phyloP scores from a whole-genome alignment of 2,888 invertebrate species.

The Odontocerum albicorne region DNA sequence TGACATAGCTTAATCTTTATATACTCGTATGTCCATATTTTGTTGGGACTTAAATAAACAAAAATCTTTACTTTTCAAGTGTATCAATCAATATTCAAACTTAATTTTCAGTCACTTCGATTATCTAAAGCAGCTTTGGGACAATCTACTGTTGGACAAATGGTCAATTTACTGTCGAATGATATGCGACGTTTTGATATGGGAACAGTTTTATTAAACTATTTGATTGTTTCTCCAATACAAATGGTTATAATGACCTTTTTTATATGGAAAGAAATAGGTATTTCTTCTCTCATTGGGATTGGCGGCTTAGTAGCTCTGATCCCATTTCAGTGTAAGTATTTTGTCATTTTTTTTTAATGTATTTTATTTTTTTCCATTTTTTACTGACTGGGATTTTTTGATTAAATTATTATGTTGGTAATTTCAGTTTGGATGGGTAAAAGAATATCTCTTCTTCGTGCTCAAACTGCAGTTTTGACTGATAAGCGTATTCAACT shows the following conservation, averaged over 20 bases:
- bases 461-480: slow-evolving; percentile 78
- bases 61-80: too few relatives aligned
- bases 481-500: slow-evolving; percentile 89
- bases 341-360: not conserved
- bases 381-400: not conserved
- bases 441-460: slow-evolving; percentile 71
- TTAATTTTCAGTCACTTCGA: slow-evolving; percentile 51
- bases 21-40: too few relatives aligned
- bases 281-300: slow-evolving; percentile 68
- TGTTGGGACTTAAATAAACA: too few relatives aligned
- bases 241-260: slow-evolving; percentile 78
- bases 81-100: too few relatives aligned
- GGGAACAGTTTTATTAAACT: slow-evolving; percentile 85
- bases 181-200: slow-evolving; percentile 93
- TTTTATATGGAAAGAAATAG: slow-evolving; percentile 72
- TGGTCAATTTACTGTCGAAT: slow-evolving; percentile 90
- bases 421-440: slow-evolving; percentile 66
- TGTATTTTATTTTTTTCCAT: not conserved
- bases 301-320: slow-evolving; percentile 69
- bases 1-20: too few relatives aligned
- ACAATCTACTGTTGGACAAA: slow-evolving; percentile 75
- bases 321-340: slow-evolving; percentile 69
- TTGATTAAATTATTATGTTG: not conserved
- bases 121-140: slow-evolving; percentile 80
- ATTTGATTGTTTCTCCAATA: slow-evolving; percentile 88